These are phyloP conservation scores for Virgularia gustaviana DNA, from an alignment of 92 coral and sea anemone genomes.

Conservation along the genomic window DNA sequence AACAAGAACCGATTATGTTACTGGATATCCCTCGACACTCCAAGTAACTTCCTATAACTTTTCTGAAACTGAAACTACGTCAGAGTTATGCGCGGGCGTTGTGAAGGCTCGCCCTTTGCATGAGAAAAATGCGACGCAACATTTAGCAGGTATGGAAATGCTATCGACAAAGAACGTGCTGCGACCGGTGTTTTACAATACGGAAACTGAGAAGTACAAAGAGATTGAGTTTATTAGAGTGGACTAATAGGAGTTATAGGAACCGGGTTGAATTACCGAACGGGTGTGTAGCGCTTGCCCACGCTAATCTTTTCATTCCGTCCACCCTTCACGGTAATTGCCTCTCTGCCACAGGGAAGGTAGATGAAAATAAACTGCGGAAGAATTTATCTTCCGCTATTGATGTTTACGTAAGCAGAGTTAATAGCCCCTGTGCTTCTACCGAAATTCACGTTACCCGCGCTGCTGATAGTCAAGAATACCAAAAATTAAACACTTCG, in stretches of 20 bases:
- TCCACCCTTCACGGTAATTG: constrained; percentile 60
- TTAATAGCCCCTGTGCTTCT: constrained; percentile 49
- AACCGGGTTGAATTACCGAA: constrained; percentile 60
- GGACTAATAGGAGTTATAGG: constrained; percentile 49
- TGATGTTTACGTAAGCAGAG: constrained; percentile 55
- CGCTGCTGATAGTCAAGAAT: constrained; percentile 31
- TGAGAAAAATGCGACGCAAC: constrained; percentile 32
- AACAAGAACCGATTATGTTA: constrained; percentile 10
- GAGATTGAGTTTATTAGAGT: constrained; percentile 10
- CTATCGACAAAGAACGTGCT: constrained; percentile 1
- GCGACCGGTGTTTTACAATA: constrained; percentile 2
- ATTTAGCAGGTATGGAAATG: constrained; percentile 22
- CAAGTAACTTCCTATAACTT: constrained; percentile 29
- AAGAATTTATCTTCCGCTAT: constrained; percentile 55
- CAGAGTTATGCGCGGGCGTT: constrained; percentile 27
- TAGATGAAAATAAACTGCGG: constrained; percentile 37
- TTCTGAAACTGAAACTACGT: constrained; percentile 20
- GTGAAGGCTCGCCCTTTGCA: constrained; percentile 37
- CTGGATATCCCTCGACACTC: constrained; percentile 20
- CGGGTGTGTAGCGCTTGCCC: constrained; percentile 57
- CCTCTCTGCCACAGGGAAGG: constrained; percentile 33
- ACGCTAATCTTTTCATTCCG: constrained; percentile 59
- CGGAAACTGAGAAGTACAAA: constrained; percentile 1
- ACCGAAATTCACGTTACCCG: constrained; percentile 30
- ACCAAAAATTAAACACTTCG: constrained; percentile 25